Evolutionary conservation across 2,888 invertebrate species (phyloP).

Genomic region (Nymphalis urticae): DNA sequence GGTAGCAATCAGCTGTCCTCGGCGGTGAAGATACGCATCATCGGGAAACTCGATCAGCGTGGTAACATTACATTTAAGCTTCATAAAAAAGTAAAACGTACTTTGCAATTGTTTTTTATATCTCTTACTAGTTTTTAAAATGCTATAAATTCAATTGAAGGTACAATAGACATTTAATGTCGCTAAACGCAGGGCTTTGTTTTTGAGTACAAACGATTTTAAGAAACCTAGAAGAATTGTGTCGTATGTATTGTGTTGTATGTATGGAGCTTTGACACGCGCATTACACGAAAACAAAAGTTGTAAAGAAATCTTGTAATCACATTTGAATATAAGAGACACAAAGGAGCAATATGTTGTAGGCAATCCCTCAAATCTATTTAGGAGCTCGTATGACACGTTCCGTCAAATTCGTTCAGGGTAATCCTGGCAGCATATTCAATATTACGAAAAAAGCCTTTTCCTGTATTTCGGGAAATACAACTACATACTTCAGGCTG

Average conservation of each 20-base stretch:
- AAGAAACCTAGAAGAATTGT: background rate
- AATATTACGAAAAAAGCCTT: conserved; percentile 26
- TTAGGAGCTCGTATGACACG: conserved; percentile 29
- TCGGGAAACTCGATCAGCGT: no score
- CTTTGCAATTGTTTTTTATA: no score
- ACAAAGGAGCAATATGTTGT: conserved; percentile 20
- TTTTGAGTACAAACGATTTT: no score
- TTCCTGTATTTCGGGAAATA: conserved; percentile 8
- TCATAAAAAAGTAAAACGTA: no score
- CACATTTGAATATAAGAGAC: conserved; percentile 10
- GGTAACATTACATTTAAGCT: no score
- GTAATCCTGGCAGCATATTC: conserved; percentile 24
- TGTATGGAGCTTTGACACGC: background rate
- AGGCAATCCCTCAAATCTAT: conserved; percentile 31
- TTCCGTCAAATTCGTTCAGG: conserved; percentile 24
- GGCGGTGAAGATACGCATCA: no score
- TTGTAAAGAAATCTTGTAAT: background rate
- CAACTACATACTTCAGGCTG: background rate
- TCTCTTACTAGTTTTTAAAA: no score
- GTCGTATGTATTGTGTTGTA: no score
- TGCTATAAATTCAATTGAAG: no score
- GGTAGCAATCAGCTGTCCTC: no score
- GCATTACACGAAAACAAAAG: conserved; percentile 3
- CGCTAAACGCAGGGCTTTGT: no score
- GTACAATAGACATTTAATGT: no score